phyloP scores from a whole-genome alignment of 2,113 vertebrate genomes.

The Anas platyrhynchos region DNA sequence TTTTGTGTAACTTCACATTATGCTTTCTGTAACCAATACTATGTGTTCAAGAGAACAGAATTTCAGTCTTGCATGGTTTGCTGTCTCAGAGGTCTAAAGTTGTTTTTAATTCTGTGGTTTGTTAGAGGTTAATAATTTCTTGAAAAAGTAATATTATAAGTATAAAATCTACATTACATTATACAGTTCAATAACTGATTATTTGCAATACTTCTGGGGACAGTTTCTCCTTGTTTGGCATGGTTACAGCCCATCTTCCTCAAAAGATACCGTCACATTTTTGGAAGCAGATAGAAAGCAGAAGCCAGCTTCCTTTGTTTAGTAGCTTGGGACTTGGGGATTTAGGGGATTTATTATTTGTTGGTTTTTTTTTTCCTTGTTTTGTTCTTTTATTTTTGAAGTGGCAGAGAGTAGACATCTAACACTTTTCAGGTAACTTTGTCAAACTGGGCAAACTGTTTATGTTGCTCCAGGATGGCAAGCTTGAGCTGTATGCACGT shows the following conservation, averaged over 20 bases:
- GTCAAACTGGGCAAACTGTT: background rate
- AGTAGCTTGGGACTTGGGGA: background rate
- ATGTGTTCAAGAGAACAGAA: rapidly evolving
- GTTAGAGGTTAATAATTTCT: background rate
- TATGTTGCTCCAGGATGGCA: background rate
- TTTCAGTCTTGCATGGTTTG: rapidly evolving
- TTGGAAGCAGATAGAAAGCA: background rate
- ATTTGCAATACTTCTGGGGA: rapidly evolving
- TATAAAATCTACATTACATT: rapidly evolving
- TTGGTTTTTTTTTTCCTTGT: background rate
- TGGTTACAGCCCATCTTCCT: background rate
- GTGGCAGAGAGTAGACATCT: background rate
- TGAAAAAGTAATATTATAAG: background rate
- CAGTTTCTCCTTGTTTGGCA: background rate
- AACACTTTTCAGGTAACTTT: background rate
- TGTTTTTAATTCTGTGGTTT: background rate
- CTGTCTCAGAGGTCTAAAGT: no score
- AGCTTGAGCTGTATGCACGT: no score
- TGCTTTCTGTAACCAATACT: background rate
- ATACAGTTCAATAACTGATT: rapidly evolving
- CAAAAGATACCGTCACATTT: background rate
- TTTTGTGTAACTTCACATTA: background rate
- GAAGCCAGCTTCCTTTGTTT: background rate
- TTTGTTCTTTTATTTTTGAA: background rate
- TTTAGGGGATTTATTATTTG: background rate